These are phyloP conservation scores for Myzus persicae DNA, from an alignment of 1,140 invertebrate species.

Conservation along the genomic window DNA sequence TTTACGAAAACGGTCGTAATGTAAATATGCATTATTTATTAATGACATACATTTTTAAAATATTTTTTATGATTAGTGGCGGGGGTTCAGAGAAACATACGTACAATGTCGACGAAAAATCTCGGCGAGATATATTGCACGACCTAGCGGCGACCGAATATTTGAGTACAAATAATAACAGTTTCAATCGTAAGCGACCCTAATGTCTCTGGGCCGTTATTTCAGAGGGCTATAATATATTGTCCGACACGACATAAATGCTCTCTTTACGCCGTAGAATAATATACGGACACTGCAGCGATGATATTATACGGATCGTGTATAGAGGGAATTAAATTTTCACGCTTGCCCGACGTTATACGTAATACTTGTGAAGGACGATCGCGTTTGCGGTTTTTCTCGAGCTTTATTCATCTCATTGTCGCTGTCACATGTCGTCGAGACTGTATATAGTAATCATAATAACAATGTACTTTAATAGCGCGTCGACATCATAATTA, in stretches of 20 bases:
- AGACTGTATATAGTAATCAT: not conserved
- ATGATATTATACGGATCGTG: not conserved
- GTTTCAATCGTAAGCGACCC: not conserved
- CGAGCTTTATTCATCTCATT: not conserved
- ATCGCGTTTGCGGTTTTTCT: not conserved
- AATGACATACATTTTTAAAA: not conserved
- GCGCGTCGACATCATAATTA: not conserved
- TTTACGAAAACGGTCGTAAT: not conserved
- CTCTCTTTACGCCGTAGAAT: not conserved
- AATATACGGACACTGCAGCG: not conserved
- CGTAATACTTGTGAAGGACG: not conserved
- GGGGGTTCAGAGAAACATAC: not conserved
- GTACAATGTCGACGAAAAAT: not conserved
- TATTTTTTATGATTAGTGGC: too few species aligned
- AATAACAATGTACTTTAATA: not conserved
- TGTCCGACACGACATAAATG: not conserved
- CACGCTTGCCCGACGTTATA: not conserved
- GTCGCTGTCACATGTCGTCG: not conserved
- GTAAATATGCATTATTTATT: not conserved
- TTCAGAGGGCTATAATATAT: not conserved
- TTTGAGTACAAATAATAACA: not conserved
- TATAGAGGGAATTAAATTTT: conserved; percentile 18
- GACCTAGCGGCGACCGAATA: not conserved
- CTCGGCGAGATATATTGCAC: not conserved
- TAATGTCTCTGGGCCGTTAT: not conserved